Evolutionary conservation across 2,888 invertebrate species (phyloP).

Genomic region (Drosophila mimica): DNA sequence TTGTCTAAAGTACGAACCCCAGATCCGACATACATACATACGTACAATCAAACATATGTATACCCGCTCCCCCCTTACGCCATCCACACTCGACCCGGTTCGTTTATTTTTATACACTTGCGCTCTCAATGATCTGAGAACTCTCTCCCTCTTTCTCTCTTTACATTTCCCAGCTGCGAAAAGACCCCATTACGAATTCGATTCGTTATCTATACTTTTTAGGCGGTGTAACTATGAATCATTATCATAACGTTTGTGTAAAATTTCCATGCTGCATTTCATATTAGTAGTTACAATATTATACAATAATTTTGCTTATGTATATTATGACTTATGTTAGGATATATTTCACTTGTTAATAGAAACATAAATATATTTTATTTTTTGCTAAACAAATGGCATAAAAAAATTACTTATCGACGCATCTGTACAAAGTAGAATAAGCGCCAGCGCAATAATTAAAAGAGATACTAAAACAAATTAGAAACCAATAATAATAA

Average conservation of each 20-base stretch:
- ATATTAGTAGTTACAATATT: neutral
- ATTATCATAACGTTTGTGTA: neutral
- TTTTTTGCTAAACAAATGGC: neutral
- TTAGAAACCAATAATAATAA: neutral
- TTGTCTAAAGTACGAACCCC: slow-evolving; percentile 55
- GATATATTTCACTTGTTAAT: neutral
- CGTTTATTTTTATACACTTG: slow-evolving; percentile 57
- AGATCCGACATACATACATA: slow-evolving; percentile 19
- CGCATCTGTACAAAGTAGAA: neutral
- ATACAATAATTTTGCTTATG: neutral
- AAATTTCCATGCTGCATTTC: neutral
- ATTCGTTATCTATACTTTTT: neutral
- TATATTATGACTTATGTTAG: neutral
- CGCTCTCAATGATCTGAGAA: slow-evolving; percentile 36
- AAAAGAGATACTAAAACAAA: neutral
- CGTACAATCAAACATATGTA: neutral
- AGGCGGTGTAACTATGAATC: neutral
- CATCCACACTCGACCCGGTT: slow-evolving; percentile 28
- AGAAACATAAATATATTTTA: neutral
- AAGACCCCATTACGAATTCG: neutral
- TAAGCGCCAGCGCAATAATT: neutral
- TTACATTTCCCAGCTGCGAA: slow-evolving; percentile 2
- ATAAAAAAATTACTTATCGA: neutral
- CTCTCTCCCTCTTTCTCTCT: slow-evolving; percentile 11
- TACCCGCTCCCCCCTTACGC: neutral